These are phyloP conservation scores for Sparus aurata DNA, from an alignment of 2,797 vertebrate species.

Conservation along the genomic window DNA sequence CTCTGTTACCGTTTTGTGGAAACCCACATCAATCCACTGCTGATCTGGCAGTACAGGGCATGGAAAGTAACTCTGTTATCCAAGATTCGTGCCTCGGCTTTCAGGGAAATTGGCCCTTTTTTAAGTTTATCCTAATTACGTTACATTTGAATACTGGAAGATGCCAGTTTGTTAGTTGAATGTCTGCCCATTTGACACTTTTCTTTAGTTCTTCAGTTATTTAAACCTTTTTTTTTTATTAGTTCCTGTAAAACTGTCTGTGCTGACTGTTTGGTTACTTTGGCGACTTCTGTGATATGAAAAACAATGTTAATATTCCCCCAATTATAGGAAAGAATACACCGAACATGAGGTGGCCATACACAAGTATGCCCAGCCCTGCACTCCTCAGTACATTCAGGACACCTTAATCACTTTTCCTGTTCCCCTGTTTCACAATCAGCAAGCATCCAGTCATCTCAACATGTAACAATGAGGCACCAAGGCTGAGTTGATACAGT, in stretches of 20 bases:
- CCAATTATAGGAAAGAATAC: too few species aligned
- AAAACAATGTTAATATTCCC: background rate
- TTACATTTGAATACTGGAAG: background rate
- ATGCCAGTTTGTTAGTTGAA: background rate
- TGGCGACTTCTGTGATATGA: background rate
- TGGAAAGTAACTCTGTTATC: background rate
- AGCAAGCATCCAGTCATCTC: background rate
- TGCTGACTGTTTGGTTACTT: background rate
- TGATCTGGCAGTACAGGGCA: background rate
- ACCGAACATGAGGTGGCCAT: background rate
- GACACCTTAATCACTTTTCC: background rate
- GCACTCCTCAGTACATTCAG: too few species aligned
- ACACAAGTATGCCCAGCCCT: background rate
- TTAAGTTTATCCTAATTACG: background rate
- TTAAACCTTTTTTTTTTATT: background rate
- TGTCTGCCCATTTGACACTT: background rate
- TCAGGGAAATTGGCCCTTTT: background rate
- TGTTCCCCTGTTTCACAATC: background rate
- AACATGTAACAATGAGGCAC: background rate
- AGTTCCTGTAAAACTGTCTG: background rate
- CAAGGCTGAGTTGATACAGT: background rate
- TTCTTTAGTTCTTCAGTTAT: background rate
- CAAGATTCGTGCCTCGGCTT: background rate
- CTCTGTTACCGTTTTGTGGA: slow-evolving; percentile 15
- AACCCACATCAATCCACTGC: background rate